A percentile compares a stretch with the other conserved stretches of the same genome.
Evolutionary conservation across 2,888 invertebrate species (phyloP).

Genomic region (Scrobipalpa costella): DNA sequence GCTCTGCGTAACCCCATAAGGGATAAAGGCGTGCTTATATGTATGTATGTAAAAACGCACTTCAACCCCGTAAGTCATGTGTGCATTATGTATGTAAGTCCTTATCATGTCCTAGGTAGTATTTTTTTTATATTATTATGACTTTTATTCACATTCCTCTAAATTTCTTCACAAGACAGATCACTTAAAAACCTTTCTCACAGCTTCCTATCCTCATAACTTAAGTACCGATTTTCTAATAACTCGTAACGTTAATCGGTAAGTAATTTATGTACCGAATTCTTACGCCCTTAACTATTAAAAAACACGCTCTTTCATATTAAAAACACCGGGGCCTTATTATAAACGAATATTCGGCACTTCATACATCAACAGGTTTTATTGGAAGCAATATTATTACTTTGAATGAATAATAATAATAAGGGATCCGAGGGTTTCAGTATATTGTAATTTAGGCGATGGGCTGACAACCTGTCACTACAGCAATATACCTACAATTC

Average conservation of each 20-base stretch:
- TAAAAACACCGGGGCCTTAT: conserved; percentile 44
- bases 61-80: too few relatives aligned
- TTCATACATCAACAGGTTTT: conserved; percentile 69
- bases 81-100: too few relatives aligned
- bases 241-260: conserved; percentile 66
- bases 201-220: conserved; percentile 28
- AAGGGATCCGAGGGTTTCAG: too few relatives aligned
- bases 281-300: conserved; percentile 66
- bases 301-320: conserved; percentile 58
- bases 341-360: conserved; percentile 58
- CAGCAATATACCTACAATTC: too few relatives aligned
- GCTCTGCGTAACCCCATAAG: too few relatives aligned
- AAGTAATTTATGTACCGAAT: conserved; percentile 70
- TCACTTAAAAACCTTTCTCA: conserved; percentile 35
- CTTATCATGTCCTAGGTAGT: too few relatives aligned
- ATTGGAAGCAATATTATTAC: conserved; percentile 44
- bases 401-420: too few relatives aligned
- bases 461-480: too few relatives aligned
- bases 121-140: not conserved
- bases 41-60: too few relatives aligned
- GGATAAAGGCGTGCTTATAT: too few relatives aligned
- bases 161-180: conserved; percentile 4
- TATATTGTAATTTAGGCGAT: too few relatives aligned
- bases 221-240: conserved; percentile 43
- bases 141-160: not conserved